phyloP scores from a whole-genome alignment of 2,113 vertebrate species.

The Cygnus buccinator region DNA sequence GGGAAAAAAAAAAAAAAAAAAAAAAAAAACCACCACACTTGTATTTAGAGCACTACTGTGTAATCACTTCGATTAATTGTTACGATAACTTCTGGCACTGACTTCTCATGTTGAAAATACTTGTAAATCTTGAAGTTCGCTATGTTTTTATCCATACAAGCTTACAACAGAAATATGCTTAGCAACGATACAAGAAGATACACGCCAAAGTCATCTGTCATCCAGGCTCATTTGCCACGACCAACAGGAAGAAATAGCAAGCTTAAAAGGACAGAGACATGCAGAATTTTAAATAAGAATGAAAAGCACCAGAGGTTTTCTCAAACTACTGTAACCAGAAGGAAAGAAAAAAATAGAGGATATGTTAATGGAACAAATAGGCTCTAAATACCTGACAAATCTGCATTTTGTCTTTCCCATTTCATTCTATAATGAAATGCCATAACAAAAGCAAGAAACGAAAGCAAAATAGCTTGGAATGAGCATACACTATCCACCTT shows the following conservation, averaged over 20 bases:
- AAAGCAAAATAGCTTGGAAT: constrained; percentile 60
- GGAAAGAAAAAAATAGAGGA: neutral
- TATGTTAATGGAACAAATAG: neutral
- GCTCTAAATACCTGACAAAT: neutral
- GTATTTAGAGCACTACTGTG: neutral
- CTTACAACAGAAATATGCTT: neutral
- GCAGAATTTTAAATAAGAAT: neutral
- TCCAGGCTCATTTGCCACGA: neutral
- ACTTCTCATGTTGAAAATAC: neutral
- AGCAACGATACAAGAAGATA: neutral
- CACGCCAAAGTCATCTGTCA: neutral
- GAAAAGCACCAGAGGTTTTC: neutral
- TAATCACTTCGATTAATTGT: constrained; percentile 6
- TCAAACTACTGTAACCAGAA: neutral
- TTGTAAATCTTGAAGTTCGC: neutral
- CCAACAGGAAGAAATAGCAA: neutral
- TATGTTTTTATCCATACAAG: neutral
- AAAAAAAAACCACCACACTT: neutral
- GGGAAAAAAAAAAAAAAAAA: neutral
- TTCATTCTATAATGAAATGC: constrained; percentile 25
- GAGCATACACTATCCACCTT: constrained; percentile 43
- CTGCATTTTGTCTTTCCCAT: neutral
- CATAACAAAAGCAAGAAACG: constrained; percentile 38
- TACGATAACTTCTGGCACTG: neutral
- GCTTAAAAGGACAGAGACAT: neutral